Percentiles rank a stretch among this genome's conserved stretches.
Conservation (phyloP, 2,113 vertebrate species). For the Carassius gibelio region DNA sequence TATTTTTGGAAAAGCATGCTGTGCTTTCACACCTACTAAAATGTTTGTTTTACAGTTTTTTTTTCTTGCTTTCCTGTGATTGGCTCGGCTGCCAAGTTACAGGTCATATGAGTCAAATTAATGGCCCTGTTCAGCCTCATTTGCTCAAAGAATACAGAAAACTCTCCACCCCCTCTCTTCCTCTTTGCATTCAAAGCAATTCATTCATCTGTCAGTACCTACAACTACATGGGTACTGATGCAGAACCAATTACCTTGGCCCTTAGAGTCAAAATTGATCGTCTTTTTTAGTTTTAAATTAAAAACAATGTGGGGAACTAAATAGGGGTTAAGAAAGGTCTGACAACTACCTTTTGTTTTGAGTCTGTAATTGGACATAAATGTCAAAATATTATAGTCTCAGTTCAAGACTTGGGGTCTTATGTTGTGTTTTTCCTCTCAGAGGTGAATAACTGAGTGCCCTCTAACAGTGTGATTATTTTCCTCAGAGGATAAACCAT, state of each 20-base stretch:
- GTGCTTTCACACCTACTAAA: conserved; percentile 65
- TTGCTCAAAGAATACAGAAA: conserved; percentile 80
- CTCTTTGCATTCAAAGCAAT: conserved; percentile 77
- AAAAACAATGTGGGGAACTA: conserved; percentile 74
- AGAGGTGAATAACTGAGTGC: conserved; percentile 74
- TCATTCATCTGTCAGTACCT: conserved; percentile 81
- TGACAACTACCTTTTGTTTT: conserved; percentile 81
- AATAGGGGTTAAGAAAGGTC: conserved; percentile 81
- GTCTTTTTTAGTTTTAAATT: conserved; percentile 67
- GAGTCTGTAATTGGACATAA: conserved; percentile 83
- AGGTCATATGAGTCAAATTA: conserved; percentile 80
- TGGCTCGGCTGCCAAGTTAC: conserved; percentile 75
- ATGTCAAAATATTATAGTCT: conserved; percentile 80
- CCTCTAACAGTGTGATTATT: conserved; percentile 74
- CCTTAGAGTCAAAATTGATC: conserved; percentile 78
- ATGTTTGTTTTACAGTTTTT: conserved; percentile 46
- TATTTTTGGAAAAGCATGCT: conserved; percentile 71
- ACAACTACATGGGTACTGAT: conserved; percentile 75
- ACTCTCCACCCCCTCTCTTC: conserved; percentile 58
- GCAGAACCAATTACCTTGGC: conserved; percentile 84
- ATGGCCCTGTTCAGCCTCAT: conserved; percentile 81
- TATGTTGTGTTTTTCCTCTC: conserved; percentile 74
- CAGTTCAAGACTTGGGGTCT: conserved; percentile 76
- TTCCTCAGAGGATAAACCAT: conserved; percentile 96
- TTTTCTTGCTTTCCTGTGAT: conserved; percentile 62